These are phyloP conservation scores for Chrosomus eos DNA, from an alignment of 2,797 vertebrate species.

Conservation along the genomic window DNA sequence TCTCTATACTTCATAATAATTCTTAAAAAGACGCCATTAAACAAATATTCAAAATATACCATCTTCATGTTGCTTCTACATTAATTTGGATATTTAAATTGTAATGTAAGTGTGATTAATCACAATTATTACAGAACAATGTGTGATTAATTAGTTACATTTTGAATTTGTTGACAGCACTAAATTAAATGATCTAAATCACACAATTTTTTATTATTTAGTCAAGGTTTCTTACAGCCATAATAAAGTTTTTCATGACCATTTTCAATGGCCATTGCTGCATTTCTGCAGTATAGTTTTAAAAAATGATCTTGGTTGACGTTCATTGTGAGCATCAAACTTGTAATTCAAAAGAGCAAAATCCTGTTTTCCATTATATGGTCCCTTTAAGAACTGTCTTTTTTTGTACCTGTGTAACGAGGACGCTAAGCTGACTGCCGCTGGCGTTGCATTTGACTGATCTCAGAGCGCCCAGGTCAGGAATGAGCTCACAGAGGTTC, in stretches of 20 bases:
- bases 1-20: not conserved
- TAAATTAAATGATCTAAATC: too few relatives aligned
- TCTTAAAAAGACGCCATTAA: not conserved
- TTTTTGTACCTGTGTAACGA: slow-evolving; percentile 84
- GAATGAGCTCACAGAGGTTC: slow-evolving; percentile 82
- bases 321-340: not conserved
- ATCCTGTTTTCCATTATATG: not conserved
- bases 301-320: not conserved
- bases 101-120: not conserved
- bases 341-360: not conserved
- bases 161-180: too few relatives aligned
- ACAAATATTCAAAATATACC: not conserved
- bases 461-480: slow-evolving; percentile 77
- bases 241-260: not conserved
- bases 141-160: too few relatives aligned
- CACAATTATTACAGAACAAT: too few relatives aligned
- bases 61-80: not conserved
- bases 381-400: not conserved
- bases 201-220: too few relatives aligned
- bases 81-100: not conserved
- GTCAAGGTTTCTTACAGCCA: not conserved
- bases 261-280: not conserved
- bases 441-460: slow-evolving; percentile 89
- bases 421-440: slow-evolving; percentile 90
- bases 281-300: not conserved